Evolutionary conservation across 2,797 vertebrate species (phyloP).

Genomic region (Esox lucius): DNA sequence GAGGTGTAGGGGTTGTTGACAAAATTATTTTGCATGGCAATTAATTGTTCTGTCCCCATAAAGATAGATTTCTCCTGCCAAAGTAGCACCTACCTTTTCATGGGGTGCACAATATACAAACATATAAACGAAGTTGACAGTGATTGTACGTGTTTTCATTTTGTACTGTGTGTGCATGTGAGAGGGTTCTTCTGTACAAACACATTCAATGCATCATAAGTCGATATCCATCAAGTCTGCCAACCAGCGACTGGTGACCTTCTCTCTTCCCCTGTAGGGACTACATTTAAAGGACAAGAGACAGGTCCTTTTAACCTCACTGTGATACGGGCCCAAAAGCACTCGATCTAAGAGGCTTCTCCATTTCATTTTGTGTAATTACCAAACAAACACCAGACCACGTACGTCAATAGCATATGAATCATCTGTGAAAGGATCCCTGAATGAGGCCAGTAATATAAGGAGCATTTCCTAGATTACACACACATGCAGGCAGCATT

Average conservation of each 20-base stretch:
- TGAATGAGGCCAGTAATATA: constrained; percentile 37
- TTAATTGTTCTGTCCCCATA: no score
- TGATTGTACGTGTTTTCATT: background rate
- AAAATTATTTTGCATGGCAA: no score
- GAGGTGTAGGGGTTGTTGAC: no score
- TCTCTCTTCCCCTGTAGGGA: constrained; percentile 10
- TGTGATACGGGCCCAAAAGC: constrained; percentile 8
- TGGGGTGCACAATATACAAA: no score
- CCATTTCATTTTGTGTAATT: constrained; percentile 31
- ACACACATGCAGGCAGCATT: constrained; percentile 10
- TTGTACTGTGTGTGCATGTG: background rate
- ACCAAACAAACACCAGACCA: constrained; percentile 27
- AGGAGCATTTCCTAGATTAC: constrained; percentile 44
- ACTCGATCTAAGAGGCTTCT: constrained; percentile 18
- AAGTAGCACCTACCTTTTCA: no score
- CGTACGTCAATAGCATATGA: constrained; percentile 33
- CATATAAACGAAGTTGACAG: background rate
- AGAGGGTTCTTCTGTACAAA: background rate
- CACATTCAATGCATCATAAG: background rate
- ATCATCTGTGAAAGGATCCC: constrained; percentile 32
- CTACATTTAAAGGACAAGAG: background rate
- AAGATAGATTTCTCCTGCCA: no score
- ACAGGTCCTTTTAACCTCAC: background rate
- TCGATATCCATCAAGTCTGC: background rate
- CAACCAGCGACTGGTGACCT: background rate